Evolutionary conservation across 2,888 invertebrate genomes (phyloP).

Genomic region (Drosophila diplacantha): DNA sequence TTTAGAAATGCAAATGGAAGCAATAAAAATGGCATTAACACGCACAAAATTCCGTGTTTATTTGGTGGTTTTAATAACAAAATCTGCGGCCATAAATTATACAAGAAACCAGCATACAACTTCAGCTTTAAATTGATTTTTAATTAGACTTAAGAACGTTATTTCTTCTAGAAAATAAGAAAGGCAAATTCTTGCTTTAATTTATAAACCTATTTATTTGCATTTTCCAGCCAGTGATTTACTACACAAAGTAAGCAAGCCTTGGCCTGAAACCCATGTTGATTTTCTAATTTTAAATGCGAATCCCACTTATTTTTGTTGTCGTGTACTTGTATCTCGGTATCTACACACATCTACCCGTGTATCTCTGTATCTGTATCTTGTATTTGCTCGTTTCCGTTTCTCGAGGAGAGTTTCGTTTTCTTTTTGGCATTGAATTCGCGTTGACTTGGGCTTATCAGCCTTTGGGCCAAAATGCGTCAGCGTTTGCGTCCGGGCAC

Average conservation of each 20-base stretch:
- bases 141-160: too few species aligned
- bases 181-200: background rate
- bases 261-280: background rate
- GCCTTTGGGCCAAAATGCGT: constrained; percentile 60
- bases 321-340: constrained; percentile 22
- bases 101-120: background rate
- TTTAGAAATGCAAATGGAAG: constrained; percentile 15
- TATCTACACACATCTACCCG: constrained; percentile 24
- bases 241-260: background rate
- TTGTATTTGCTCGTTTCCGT: constrained; percentile 42
- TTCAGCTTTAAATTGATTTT: background rate
- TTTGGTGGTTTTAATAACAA: constrained; percentile 4
- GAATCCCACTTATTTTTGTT: constrained; percentile 10
- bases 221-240: background rate
- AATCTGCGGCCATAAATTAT: background rate
- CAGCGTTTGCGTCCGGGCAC: constrained; percentile 46
- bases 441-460: constrained; percentile 57
- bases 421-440: constrained; percentile 42
- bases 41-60: constrained; percentile 6
- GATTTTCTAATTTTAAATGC: constrained; percentile 24
- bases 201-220: background rate
- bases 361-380: constrained; percentile 48
- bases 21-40: constrained; percentile 13
- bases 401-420: constrained; percentile 33
- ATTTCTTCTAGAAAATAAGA: background rate